Base-by-base conservation (phyloP, 2,888 invertebrate species). In the Phragmatobia fuliginosa region DNA sequence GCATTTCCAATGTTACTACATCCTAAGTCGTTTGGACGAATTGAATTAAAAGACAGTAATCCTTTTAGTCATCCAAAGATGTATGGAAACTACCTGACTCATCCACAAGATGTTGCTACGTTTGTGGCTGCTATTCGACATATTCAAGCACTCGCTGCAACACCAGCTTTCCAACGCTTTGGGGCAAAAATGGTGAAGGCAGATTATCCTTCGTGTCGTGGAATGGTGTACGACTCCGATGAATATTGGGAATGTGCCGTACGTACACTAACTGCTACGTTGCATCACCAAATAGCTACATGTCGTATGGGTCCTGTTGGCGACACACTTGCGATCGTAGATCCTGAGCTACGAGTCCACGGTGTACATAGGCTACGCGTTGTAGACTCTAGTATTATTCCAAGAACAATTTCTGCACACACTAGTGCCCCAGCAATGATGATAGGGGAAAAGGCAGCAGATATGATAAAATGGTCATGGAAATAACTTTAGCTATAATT, bases 11-110 rank as follows among this genome's bases (percentile, higher is more conserved):
- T 97, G 92, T 91, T 98, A 41, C 95, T 97, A 65, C 96, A 97
- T 85, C 98, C 98, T 0, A 96, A 96, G 85, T 98, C 98, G 21
- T 93, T 95, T 31, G 98, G 98, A 0, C 94, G 96, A 8, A 81
- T 98, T 0, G 96, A 95, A 86, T 93, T 99, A 21, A 96, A 96
- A 81, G 96, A 97, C 58, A 96, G 93, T 33, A 96, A 98, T 91
- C 98, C 98, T 0, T 95, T 96, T 61, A 96, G 97, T 49, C 96
- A 97, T 80, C 98, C 98, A 0, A 91, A 96, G n/a, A 96, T 99
- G 80, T 96, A 97, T 81, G 97, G 98, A 0, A 97, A 98, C 83
- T 98, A 98, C 87, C 96, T 98, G 72, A 95, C 96, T 0, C 96
- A 97, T 84, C 95, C 95, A 7, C 87, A 78, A 33, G 96, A 98